Percentiles rank a stretch among this genome's conserved stretches.
Conservation (phyloP, 2,797 vertebrate genomes). For the Podarcis lilfordi region DNA sequence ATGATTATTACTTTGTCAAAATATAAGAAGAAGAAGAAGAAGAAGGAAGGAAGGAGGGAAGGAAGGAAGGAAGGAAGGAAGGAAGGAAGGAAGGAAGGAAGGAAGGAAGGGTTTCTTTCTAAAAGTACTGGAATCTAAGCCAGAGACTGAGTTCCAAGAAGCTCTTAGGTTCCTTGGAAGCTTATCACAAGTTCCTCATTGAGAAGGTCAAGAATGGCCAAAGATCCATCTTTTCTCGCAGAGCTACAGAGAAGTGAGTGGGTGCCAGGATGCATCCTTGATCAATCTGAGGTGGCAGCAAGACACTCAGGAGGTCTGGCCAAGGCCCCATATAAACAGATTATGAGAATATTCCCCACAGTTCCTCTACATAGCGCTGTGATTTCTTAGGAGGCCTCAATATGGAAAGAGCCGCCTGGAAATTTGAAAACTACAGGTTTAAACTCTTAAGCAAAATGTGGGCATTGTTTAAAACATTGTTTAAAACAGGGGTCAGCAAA, state of each 20-base stretch:
- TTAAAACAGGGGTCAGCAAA: background rate
- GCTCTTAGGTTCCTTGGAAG: background rate
- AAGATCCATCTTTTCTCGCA: too few species aligned
- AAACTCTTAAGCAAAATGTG: background rate
- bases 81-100: too few species aligned
- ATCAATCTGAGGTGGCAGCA: too few species aligned
- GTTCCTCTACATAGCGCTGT: background rate
- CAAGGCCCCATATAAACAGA: background rate
- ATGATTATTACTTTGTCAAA: too few species aligned
- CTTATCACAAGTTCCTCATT: background rate
- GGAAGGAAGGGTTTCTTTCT: background rate
- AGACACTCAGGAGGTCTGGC: background rate
- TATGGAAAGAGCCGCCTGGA: background rate
- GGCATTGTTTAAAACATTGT: background rate
- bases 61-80: too few species aligned
- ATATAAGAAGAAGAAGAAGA: too few species aligned
- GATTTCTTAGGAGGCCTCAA: background rate
- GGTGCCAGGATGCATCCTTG: background rate
- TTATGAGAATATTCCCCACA: background rate
- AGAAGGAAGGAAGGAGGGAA: too few species aligned
- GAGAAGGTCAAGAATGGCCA: background rate
- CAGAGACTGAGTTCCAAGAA: background rate
- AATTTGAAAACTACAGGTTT: background rate
- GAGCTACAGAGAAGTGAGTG: background rate
- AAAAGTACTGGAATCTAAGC: background rate